Base-by-base conservation (phyloP, 2,113 vertebrate genomes). In the Pseudolaguvia tuberculata region DNA sequence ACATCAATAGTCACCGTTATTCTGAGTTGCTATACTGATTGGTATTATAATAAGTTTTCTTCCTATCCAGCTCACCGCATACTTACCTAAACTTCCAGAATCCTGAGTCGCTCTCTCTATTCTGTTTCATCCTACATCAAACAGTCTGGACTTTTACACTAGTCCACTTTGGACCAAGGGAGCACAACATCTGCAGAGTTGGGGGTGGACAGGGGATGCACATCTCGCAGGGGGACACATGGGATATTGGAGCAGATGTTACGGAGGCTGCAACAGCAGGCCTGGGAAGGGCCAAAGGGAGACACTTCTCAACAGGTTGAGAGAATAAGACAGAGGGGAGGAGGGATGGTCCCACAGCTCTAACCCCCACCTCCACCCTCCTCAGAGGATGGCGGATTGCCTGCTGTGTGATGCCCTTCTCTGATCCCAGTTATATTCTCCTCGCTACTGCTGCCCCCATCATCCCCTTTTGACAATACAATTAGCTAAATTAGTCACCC, bases 81-180 rank as follows among this genome's bases (percentile, higher is more conserved):
- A 84, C 79, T 83, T 91, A 85, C 83, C 76, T 57, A 53, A 74
- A 80, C 87, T 87, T 88, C 87, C 85, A 20, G 87, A 88, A 81
- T 93, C 93, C 94, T 78, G 90, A 90, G 92, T 90, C 94, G 94
- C 93, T 94, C 76, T 84, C 93, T 94, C 55, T 79, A 92, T 93
- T 95, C 94, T 87, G 94, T 98, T 98, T 97, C 93, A 98, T 98
- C 96, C 91, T 93, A 98, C 96, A 94, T 98, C 96, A 98, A 99
- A 98, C 94, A 80, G 90, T 90, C 90, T 77, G 89, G 90, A 83
- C 91, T 76, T 89, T 92, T 93, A 91, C 89, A 89, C 88, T 83
- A 88, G 90, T 87, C 83, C 90, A 87, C 88, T 84, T 91, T 72
- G 91, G 92, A 92, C 92, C 92, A 88, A 87, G 92, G 92, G 94